Percentiles rank a stretch among this genome's conserved stretches.
These are phyloP conservation scores for Drosophila hawaiiensis DNA, from an alignment of 2,888 invertebrate species.

Conservation along the genomic window DNA sequence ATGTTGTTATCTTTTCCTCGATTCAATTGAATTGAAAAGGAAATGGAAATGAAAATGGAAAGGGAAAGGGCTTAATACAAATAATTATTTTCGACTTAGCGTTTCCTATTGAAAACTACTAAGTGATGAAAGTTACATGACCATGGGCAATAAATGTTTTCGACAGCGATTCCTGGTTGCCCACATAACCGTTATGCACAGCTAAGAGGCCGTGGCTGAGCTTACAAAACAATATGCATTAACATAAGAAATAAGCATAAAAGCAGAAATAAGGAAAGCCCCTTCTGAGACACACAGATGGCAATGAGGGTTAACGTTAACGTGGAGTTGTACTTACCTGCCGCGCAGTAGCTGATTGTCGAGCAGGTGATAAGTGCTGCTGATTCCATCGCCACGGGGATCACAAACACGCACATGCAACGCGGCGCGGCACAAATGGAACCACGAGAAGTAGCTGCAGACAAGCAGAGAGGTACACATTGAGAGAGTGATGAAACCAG, in stretches of 20 bases:
- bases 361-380: conserved; percentile 87
- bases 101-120: neutral
- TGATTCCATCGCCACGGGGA: conserved; percentile 88
- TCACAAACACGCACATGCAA: conserved; percentile 87
- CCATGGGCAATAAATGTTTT: neutral
- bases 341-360: conserved; percentile 87
- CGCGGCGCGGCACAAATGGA: conserved; percentile 87
- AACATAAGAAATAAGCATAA: conserved; percentile 19
- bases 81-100: neutral
- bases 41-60: neutral
- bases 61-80: neutral
- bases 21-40: neutral
- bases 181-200: neutral
- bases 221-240: conserved; percentile 2
- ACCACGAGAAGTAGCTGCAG: conserved; percentile 87
- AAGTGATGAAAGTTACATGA: neutral
- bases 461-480: conserved; percentile 9
- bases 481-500: neutral
- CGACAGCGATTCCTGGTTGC: neutral
- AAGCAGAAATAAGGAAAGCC: neutral
- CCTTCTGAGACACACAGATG: neutral
- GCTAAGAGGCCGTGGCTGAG: neutral
- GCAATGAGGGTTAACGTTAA: neutral
- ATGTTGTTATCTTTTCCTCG: neutral
- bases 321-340: conserved; percentile 83